These are phyloP conservation scores for Drosophila repleta DNA, from an alignment of 1,140 invertebrate genomes.

Conservation along the genomic window DNA sequence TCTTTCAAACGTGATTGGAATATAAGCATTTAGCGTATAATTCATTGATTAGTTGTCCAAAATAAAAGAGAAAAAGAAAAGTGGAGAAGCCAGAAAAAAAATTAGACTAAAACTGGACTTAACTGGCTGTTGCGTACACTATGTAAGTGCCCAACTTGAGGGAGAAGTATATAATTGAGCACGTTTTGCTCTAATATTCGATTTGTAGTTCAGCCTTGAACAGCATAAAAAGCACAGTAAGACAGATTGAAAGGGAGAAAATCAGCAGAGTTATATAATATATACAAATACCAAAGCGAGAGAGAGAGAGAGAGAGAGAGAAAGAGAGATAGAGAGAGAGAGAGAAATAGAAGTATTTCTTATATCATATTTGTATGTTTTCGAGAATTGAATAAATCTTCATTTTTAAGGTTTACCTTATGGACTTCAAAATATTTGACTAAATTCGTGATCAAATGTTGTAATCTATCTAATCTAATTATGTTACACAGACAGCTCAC, in stretches of 20 bases:
- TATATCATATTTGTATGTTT: too few relatives aligned
- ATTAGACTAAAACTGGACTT: background rate
- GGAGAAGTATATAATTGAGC: constrained; percentile 34
- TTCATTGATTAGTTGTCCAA: constrained; percentile 44
- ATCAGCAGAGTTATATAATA: background rate
- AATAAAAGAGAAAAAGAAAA: background rate
- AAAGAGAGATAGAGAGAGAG: too few relatives aligned
- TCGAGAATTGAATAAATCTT: too few relatives aligned
- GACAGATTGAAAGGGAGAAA: background rate
- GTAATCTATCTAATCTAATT: too few relatives aligned
- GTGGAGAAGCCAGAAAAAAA: background rate
- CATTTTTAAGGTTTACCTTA: too few relatives aligned
- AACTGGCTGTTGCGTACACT: constrained; percentile 6
- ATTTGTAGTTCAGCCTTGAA: constrained; percentile 21
- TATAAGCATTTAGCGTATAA: constrained; percentile 31
- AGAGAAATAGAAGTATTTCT: too few relatives aligned
- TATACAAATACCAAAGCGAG: background rate
- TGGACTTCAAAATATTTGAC: too few relatives aligned
- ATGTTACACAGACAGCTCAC: constrained; percentile 8
- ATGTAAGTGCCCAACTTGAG: background rate
- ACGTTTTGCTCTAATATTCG: constrained; percentile 48
- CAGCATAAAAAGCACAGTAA: background rate
- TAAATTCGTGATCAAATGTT: too few relatives aligned
- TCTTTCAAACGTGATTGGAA: constrained; percentile 45
- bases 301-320: too few relatives aligned